phyloP scores from a whole-genome alignment of 2,797 vertebrate species.

The Pseudocheirus occidentalis region DNA sequence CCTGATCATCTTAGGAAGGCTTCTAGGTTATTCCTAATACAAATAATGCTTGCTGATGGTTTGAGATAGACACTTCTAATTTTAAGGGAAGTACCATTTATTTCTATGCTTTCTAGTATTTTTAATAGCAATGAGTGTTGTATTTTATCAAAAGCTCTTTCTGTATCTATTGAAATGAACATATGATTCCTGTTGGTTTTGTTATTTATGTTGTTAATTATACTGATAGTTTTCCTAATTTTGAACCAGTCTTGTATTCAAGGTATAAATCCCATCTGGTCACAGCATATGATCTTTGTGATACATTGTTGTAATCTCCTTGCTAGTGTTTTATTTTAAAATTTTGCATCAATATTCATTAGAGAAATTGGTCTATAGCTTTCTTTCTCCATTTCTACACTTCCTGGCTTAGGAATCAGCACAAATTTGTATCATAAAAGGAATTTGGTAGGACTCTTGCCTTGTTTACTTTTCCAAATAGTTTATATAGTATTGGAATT shows the following conservation, averaged over 20 bases:
- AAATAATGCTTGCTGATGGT: background rate
- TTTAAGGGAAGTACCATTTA: background rate
- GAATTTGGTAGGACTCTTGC: background rate
- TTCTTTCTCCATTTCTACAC: background rate
- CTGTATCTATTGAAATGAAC: background rate
- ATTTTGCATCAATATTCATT: background rate
- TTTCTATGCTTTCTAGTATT: background rate
- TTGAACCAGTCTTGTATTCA: background rate
- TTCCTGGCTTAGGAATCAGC: background rate
- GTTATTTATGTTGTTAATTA: background rate
- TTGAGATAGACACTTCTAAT: background rate
- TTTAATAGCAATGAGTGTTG: background rate
- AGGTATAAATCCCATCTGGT: background rate
- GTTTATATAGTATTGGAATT: background rate
- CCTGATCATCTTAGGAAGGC: background rate
- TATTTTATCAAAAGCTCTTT: background rate
- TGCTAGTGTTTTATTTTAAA: background rate
- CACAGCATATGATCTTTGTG: background rate
- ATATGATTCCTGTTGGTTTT: no score
- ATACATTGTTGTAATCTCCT: background rate
- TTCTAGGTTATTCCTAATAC: background rate
- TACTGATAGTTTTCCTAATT: background rate
- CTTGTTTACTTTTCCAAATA: background rate
- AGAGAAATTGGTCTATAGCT: background rate
- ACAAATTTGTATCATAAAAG: background rate